Conservation (phyloP, 2,888 invertebrate genomes). For the Drosophila phalerata region DNA sequence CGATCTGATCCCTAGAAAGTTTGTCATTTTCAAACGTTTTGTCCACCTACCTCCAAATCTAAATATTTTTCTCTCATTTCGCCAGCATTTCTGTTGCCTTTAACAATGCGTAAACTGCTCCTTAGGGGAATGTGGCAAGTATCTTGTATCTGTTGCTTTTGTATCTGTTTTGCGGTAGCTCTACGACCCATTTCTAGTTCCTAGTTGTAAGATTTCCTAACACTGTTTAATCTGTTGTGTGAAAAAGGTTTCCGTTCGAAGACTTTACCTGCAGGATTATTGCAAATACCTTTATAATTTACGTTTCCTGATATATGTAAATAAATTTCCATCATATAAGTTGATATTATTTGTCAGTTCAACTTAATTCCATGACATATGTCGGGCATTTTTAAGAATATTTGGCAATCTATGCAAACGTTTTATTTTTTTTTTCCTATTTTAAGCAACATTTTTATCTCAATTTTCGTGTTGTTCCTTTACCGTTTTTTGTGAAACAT, state of each 20-base stretch:
- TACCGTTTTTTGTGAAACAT: constrained; percentile 27
- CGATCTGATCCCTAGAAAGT: constrained; percentile 39
- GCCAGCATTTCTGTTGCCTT: constrained; percentile 53
- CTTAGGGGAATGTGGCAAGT: constrained; percentile 56
- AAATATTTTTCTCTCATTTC: constrained; percentile 68
- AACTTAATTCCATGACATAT: constrained; percentile 14
- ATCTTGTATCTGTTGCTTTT: constrained; percentile 62
- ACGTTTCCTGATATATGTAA: too few species aligned
- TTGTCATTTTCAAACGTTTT: constrained; percentile 64
- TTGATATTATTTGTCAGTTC: background rate
- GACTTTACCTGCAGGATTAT: background rate
- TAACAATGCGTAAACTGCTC: constrained; percentile 68
- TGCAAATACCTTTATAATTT: constrained; percentile 1
- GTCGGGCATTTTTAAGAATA: background rate
- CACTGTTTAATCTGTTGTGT: constrained; percentile 20
- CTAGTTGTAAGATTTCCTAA: background rate
- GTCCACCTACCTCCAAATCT: constrained; percentile 23
- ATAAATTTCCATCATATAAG: background rate
- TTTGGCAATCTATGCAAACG: constrained; percentile 1
- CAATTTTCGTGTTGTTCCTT: constrained; percentile 34
- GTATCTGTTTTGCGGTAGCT: constrained; percentile 44
- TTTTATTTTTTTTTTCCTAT: constrained; percentile 1
- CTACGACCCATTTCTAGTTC: constrained; percentile 18
- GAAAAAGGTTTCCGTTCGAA: constrained; percentile 1
- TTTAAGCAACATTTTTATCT: constrained; percentile 34